Percentiles rank a stretch among this genome's conserved stretches.
phyloP scores from a whole-genome alignment of 2,888 invertebrate genomes.

The Caradrina kadenii region DNA sequence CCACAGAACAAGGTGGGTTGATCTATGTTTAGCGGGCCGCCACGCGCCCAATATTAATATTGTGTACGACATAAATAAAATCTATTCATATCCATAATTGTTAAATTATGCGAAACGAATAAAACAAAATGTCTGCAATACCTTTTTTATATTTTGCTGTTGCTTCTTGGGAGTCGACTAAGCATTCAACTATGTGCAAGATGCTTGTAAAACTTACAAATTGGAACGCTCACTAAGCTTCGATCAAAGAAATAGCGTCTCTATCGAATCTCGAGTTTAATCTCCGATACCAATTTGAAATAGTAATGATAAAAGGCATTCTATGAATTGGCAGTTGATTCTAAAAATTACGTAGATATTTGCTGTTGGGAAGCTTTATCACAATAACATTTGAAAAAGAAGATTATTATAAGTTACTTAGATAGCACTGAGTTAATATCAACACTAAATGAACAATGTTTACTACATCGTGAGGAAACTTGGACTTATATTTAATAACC shows the following conservation, averaged over 20 bases:
- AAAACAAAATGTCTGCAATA: conserved; percentile 10
- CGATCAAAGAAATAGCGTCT: conserved; percentile 29
- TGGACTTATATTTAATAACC: too few species aligned
- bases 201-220: conserved; percentile 17
- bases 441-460: too few species aligned
- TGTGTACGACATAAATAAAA: conserved; percentile 10
- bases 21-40: conserved; percentile 13
- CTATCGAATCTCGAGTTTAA: conserved; percentile 15
- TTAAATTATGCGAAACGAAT: conserved; percentile 8
- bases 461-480: too few species aligned
- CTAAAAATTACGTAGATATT: neutral
- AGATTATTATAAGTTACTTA: neutral
- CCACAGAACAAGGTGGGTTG: conserved; percentile 12
- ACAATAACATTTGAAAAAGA: neutral
- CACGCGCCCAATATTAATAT: conserved; percentile 1
- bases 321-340: neutral
- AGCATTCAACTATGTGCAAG: conserved; percentile 23
- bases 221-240: conserved; percentile 12
- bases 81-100: conserved; percentile 22
- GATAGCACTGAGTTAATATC: neutral
- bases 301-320: conserved; percentile 2
- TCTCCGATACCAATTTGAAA: conserved; percentile 27
- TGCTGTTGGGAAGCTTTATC: neutral
- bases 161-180: conserved; percentile 10
- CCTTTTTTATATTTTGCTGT: conserved; percentile 2